Evolutionary conservation across 2,797 vertebrate genomes (phyloP), one percentile per base, ranked within the genome.

Genomic region (Propithecus perrieri): DNA sequence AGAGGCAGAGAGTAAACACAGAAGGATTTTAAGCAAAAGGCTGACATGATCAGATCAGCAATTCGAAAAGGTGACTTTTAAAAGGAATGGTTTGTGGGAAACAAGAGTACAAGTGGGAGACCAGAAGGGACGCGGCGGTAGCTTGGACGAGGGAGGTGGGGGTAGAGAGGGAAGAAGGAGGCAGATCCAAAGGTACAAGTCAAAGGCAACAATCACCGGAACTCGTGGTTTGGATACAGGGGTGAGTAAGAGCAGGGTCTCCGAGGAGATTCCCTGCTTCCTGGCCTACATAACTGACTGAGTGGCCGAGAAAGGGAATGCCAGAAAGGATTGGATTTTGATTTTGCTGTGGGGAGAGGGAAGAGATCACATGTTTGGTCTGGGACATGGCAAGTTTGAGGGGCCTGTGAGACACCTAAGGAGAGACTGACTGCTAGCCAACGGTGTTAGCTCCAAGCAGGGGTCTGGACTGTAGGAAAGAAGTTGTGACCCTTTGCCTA

Each of bases 261-360:
- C 5, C 0, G 14, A 69, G n/a, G 24, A 2, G 50, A 33, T 28
- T 3, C 35, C 14, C 11, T 2, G 72, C 28, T 50, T 50, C 55
- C 83, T 4, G 11, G 46, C 24, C 24, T 22, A 14, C 48, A 41
- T 24, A 33, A 15, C 8, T n/a, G 33, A 43, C 12, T 15, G 55
- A 81, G 38, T 6, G 24, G 13, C 3, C 2, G 1, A 38, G 26
- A 38, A 69, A 85, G 48, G 9, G 22, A 50, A 26, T 10, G 2
- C 14, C 14, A 41, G 48, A 28, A 69, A 59, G 76, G 71, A 41
- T 1, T 4, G 1, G 61, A 76, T 13, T 41, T 33, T 35, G 15
- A 67, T 9, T 57, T 7, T 24, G 50, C n/a, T 14, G 22, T 24
- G 22, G 35, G 14, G 11, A 33, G 5, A 38, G n/a, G 35, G 55